These are phyloP conservation scores for Aporrectodea caliginosa DNA, from an alignment of 1,140 invertebrate genomes.

Conservation along the genomic window DNA sequence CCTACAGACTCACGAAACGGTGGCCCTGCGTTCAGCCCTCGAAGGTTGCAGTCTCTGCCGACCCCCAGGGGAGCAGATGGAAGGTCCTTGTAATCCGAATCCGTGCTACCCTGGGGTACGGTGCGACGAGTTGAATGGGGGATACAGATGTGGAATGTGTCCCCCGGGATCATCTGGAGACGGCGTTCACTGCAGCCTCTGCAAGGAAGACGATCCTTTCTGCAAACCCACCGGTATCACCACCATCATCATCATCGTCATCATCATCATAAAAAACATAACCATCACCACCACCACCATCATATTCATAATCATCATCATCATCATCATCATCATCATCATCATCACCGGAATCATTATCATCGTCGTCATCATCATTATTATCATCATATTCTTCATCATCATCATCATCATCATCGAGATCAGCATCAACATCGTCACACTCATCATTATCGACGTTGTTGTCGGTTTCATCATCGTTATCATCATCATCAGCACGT, in stretches of 20 bases:
- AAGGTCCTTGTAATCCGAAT: slow-evolving; percentile 65
- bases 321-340: background rate
- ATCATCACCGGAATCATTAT: background rate
- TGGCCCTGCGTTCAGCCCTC: background rate
- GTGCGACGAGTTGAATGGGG: slow-evolving; percentile 66
- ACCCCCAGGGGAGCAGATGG: background rate
- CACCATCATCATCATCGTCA: background rate
- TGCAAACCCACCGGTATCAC: background rate
- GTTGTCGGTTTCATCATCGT: background rate
- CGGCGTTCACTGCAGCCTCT: slow-evolving; percentile 59
- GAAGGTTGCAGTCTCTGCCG: background rate
- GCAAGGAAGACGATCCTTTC: background rate
- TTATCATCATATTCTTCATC: background rate
- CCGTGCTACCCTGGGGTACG: slow-evolving; percentile 77
- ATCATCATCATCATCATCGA: background rate
- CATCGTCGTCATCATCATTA: background rate
- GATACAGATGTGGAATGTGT: slow-evolving; percentile 67
- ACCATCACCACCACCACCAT: background rate
- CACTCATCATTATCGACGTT: background rate
- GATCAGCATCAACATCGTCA: background rate
- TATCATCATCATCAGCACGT: background rate
- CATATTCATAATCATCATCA: background rate
- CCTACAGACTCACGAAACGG: background rate
- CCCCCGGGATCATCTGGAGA: slow-evolving; percentile 72
- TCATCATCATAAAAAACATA: background rate